Evolutionary conservation across 2,888 invertebrate genomes (phyloP).

Genomic region (Cephus runcator): DNA sequence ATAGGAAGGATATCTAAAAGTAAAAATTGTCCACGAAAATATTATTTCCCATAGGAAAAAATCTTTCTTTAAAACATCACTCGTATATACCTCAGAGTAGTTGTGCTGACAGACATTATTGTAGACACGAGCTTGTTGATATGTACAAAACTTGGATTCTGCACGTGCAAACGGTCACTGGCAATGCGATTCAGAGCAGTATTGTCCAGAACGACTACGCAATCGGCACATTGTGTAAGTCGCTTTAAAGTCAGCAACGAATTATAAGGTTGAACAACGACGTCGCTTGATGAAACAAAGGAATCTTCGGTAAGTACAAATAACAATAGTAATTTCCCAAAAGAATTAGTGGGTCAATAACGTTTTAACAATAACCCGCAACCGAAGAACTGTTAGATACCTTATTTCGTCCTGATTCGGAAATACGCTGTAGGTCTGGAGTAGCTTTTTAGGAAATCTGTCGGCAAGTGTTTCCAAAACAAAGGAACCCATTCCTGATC

Average conservation of each 20-base stretch:
- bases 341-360: not conserved
- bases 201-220: constrained; percentile 97
- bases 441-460: constrained; percentile 96
- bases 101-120: constrained; percentile 98
- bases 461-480: constrained; percentile 89
- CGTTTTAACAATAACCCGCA: not conserved
- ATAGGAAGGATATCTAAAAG: constrained; percentile 88
- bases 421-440: constrained; percentile 99
- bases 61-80: not conserved
- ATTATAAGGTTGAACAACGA: constrained; percentile 97
- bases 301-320: not conserved
- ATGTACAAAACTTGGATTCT: constrained; percentile 96
- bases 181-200: constrained; percentile 96
- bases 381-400: constrained; percentile 56
- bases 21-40: constrained; percentile 16
- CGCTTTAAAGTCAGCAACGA: constrained; percentile 94
- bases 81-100: constrained; percentile 79
- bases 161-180: constrained; percentile 91
- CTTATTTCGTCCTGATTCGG: constrained; percentile 96
- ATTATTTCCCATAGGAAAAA: not conserved
- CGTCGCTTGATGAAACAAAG: constrained; percentile 74
- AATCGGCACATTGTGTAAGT: constrained; percentile 95
- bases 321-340: not conserved
- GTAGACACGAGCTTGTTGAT: constrained; percentile 97
- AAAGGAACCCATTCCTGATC: constrained; percentile 98